phyloP scores from a whole-genome alignment of 2,113 vertebrate genomes.

The Leucopsar rothschildi region DNA sequence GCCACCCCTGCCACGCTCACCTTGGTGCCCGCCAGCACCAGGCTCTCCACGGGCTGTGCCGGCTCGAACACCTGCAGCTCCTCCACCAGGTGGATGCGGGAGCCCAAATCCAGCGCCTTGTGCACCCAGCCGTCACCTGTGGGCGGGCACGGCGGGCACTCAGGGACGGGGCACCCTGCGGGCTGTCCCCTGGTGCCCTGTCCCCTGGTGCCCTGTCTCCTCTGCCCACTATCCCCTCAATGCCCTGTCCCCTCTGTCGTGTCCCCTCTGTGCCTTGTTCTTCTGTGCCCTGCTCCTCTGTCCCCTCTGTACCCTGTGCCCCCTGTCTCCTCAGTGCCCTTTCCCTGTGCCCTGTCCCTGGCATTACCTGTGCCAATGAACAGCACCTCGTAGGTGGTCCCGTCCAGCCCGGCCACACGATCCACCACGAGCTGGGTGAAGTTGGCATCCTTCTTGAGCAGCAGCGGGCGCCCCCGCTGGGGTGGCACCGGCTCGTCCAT shows the following conservation, averaged over 20 bases:
- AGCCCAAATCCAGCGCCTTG: conserved; percentile 84
- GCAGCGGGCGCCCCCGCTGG: conserved; percentile 81
- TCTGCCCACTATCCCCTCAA: too few species aligned
- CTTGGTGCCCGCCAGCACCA: conserved; percentile 86
- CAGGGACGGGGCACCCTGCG: accelerated
- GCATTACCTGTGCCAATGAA: conserved; percentile 91
- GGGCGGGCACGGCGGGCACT: not conserved
- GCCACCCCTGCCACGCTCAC: conserved; percentile 37
- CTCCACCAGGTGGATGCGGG: conserved; percentile 85
- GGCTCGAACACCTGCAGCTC: conserved; percentile 93
- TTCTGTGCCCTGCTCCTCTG: not conserved
- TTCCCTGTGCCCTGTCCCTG: too few species aligned
- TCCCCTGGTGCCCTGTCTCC: accelerated
- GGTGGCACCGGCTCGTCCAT: conserved; percentile 85
- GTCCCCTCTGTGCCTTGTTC: not conserved
- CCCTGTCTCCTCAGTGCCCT: too few species aligned
- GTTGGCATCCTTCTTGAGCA: conserved; percentile 90
- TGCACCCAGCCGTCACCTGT: conserved; percentile 91
- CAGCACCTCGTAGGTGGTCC: conserved; percentile 82
- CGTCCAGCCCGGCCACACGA: conserved; percentile 77
- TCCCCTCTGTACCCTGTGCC: not conserved
- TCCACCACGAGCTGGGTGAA: conserved; percentile 91
- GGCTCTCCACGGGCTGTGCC: conserved; percentile 84
- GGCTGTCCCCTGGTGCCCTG: accelerated
- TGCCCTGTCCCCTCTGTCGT: too few species aligned